Conservation (phyloP, 1,140 invertebrate species). For the Odontomachus brunneus region DNA sequence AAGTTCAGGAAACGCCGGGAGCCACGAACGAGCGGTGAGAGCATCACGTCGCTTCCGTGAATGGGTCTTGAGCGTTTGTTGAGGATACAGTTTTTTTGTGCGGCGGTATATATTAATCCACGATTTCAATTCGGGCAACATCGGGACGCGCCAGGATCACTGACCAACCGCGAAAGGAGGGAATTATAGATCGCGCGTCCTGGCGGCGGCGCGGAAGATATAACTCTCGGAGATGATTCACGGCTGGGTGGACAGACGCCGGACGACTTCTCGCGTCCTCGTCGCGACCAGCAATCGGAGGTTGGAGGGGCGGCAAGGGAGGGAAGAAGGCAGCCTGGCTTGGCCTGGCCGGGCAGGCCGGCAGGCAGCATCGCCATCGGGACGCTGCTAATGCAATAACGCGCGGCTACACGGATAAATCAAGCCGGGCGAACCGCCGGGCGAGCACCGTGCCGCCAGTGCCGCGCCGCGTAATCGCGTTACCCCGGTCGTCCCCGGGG, state of each 20-base stretch:
- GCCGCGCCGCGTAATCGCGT: slow-evolving; percentile 80
- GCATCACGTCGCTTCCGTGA: not conserved
- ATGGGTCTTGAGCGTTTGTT: not conserved
- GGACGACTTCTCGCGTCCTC: slow-evolving; percentile 52
- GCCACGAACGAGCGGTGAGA: not conserved
- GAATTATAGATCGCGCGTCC: slow-evolving; percentile 63
- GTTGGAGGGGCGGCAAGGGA: slow-evolving; percentile 11
- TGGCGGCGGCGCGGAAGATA: slow-evolving; percentile 65
- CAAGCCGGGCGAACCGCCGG: slow-evolving; percentile 76
- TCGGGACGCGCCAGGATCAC: slow-evolving; percentile 35
- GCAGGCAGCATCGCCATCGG: slow-evolving; percentile 61
- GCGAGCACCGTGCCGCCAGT: slow-evolving; percentile 43
- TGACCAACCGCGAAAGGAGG: slow-evolving; percentile 26
- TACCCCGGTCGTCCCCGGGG: slow-evolving; percentile 77
- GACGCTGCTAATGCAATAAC: slow-evolving; percentile 83
- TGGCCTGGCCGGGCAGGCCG: slow-evolving; percentile 19
- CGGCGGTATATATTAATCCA: slow-evolving; percentile 7
- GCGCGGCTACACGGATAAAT: slow-evolving; percentile 81
- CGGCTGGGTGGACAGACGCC: slow-evolving; percentile 64
- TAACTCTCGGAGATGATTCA: slow-evolving; percentile 78
- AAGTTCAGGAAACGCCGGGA: not conserved
- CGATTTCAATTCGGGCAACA: not conserved
- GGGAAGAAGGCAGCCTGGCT: not conserved
- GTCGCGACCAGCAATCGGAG: slow-evolving; percentile 19
- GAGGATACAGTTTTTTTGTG: not conserved